Evolutionary conservation across 2,113 vertebrate genomes (phyloP).

Genomic region (Triplophysa siluroides): DNA sequence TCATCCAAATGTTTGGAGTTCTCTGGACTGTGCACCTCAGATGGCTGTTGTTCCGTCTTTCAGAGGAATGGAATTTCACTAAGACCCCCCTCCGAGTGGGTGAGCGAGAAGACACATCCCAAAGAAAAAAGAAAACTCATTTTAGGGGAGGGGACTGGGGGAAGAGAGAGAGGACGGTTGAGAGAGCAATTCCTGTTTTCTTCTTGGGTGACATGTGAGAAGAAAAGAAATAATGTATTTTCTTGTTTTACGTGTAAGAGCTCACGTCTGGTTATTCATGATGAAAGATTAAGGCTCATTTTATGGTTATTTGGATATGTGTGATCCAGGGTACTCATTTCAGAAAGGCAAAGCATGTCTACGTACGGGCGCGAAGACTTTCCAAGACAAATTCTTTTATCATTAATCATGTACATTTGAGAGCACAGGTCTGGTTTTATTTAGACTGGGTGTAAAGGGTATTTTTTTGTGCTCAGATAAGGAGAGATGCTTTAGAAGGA

Average conservation of each 20-base stretch:
- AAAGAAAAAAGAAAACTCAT: slow-evolving; percentile 35
- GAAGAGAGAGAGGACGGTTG: slow-evolving; percentile 37
- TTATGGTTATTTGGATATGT: too few species aligned
- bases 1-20: neutral
- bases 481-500: too few species aligned
- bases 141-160: slow-evolving; percentile 58
- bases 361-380: too few species aligned
- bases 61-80: slow-evolving; percentile 56
- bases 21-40: neutral
- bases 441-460: too few species aligned
- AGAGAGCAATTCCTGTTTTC: neutral
- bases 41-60: slow-evolving; percentile 14
- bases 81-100: slow-evolving; percentile 66
- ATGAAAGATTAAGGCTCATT: neutral
- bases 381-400: too few species aligned
- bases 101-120: slow-evolving; percentile 42
- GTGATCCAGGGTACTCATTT: too few species aligned
- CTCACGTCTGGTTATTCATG: neutral
- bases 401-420: too few species aligned
- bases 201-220: too few species aligned
- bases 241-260: too few species aligned
- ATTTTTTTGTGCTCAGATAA: too few species aligned
- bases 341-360: too few species aligned
- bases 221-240: too few species aligned
- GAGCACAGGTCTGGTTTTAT: neutral